These are phyloP conservation scores for Torymus texanus DNA, from an alignment of 2,888 invertebrate genomes.

Conservation along the genomic window DNA sequence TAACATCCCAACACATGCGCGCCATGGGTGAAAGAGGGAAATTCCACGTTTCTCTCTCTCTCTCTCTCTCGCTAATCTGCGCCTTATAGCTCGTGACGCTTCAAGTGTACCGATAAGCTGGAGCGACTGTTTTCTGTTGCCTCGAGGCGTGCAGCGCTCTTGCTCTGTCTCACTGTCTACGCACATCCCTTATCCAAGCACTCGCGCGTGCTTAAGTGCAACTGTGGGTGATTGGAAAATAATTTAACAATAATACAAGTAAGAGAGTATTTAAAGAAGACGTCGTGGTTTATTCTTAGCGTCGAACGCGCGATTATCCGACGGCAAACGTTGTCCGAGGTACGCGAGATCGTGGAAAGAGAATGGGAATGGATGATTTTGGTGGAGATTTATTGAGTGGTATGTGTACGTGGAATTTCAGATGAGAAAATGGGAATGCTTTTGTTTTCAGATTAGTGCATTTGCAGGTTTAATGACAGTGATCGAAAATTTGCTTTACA, in stretches of 20 bases:
- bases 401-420: too few species aligned
- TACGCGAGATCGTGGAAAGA: too few species aligned
- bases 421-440: too few species aligned
- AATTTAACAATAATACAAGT: conserved; percentile 25
- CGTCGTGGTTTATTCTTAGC: neutral
- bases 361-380: too few species aligned
- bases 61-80: conserved; percentile 23
- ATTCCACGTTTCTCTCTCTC: neutral
- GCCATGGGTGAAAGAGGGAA: too few species aligned
- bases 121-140: conserved; percentile 18
- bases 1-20: too few species aligned
- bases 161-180: conserved; percentile 8
- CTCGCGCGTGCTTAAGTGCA: conserved; percentile 16
- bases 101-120: conserved; percentile 17
- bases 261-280: conserved; percentile 5
- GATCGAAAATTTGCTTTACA: too few species aligned
- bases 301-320: too few species aligned
- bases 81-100: conserved; percentile 40
- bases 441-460: too few species aligned
- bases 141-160: neutral
- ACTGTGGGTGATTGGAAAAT: conserved; percentile 31
- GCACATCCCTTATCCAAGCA: conserved; percentile 43
- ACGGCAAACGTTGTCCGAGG: too few species aligned
- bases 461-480: too few species aligned
- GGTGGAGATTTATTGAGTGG: too few species aligned